Evolutionary conservation across 2,797 vertebrate species (phyloP).

Genomic region (Molossus molossus): DNA sequence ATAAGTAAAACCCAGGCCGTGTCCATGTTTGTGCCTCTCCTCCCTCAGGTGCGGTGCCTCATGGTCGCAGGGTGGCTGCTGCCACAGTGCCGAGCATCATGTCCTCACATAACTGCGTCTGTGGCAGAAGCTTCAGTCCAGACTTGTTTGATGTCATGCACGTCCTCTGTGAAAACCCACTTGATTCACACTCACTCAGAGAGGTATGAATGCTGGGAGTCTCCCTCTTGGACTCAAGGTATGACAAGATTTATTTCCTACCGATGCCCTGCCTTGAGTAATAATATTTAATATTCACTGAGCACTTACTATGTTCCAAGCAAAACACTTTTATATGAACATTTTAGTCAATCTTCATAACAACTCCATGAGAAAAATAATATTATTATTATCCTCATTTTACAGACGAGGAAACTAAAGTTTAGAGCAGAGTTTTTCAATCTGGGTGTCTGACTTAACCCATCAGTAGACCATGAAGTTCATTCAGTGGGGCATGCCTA

Average conservation of each 20-base stretch:
- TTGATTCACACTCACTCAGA: not conserved
- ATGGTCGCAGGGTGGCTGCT: not conserved
- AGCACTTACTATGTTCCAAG: not conserved
- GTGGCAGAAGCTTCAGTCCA: not conserved
- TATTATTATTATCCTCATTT: conserved; percentile 59
- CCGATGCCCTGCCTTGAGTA: not conserved
- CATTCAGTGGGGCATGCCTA: not conserved
- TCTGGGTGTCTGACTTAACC: not conserved
- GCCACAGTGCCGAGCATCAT: not conserved
- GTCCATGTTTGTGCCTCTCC: not conserved
- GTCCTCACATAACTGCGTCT: not conserved
- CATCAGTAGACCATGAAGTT: not conserved
- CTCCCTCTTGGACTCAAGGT: conserved; percentile 20
- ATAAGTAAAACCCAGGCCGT: not conserved
- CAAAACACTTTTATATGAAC: conserved; percentile 30
- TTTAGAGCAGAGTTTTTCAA: not conserved
- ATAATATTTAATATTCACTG: conserved; percentile 5
- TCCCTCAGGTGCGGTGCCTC: not conserved
- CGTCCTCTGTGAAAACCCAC: not conserved
- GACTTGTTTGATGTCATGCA: not conserved
- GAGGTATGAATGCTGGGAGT: not conserved
- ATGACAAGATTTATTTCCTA: conserved; percentile 22
- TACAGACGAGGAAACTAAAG: conserved; percentile 56
- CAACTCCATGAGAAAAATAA: conserved; percentile 17
- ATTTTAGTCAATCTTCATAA: conserved; percentile 28